phyloP scores from a whole-genome alignment of 2,797 vertebrate species.

The Lithobates pipiens region DNA sequence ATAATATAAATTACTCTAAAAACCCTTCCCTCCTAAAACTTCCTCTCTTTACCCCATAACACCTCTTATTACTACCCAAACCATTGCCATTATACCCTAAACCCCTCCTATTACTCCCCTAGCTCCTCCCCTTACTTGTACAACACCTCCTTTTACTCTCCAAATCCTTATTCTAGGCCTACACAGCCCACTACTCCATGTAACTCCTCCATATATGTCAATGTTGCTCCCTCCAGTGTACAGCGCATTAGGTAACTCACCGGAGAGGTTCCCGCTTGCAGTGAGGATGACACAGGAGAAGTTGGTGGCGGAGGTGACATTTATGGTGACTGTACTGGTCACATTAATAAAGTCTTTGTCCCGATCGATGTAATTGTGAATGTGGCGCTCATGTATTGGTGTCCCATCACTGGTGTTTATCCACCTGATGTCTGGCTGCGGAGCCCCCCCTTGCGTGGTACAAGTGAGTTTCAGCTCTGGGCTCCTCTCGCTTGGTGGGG shows the following conservation, averaged over 20 bases:
- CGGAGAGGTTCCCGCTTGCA: not conserved
- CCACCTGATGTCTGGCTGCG: not conserved
- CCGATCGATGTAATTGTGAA: not conserved
- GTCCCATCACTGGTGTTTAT: conserved; percentile 6
- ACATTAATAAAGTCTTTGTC: not conserved
- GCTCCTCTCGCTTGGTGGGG: not conserved
- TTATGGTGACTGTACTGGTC: conserved; percentile 26
- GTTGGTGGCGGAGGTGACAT: conserved; percentile 12
- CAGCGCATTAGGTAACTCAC: not conserved
- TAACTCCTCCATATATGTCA: not conserved
- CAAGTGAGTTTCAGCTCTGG: conserved; percentile 28
- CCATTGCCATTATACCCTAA: not conserved
- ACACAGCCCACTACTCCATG: not conserved
- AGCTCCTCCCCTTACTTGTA: not conserved
- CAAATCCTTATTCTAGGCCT: not conserved
- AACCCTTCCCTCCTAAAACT: not conserved
- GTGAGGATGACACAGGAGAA: conserved; percentile 8
- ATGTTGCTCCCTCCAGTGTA: not conserved
- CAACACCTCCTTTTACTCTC: not conserved
- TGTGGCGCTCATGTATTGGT: not conserved
- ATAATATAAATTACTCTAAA: not conserved
- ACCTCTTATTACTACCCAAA: not conserved
- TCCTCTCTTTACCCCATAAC: not conserved
- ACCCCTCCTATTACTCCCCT: not conserved
- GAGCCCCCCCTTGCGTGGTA: not conserved